Base-by-base conservation (phyloP, 2,888 invertebrate genomes). In the Strigamia maritima region DNA sequence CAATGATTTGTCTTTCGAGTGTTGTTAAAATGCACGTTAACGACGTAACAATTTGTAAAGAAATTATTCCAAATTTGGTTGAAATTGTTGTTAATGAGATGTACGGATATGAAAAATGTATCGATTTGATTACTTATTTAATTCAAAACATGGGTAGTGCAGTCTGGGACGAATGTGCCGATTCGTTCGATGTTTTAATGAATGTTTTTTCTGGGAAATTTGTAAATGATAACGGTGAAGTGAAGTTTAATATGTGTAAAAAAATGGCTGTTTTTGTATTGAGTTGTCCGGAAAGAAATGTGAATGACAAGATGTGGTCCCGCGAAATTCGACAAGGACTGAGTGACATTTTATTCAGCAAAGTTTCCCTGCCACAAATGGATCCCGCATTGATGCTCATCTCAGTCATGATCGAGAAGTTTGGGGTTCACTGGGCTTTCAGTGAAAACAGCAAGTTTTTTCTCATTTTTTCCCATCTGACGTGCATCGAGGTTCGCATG, bases 401-500 rank as follows among this genome's bases (percentile, higher is more conserved):
- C 22, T 92, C 95, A 12, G 91, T 91, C 81, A 90, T 93, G 84
- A 88, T 95, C 80, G 93, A 94, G 82, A 87, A 93, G 0, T 88
- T 95, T 26, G 95, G 96, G 24, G 90, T 94, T 31, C 93, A 94
- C 82, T 95, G 95, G 94, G 90, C 92, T 79, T 88, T 94, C 4
- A 79, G 79, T 6, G 49, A n/a, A 82, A 70, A 83, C 82, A 90
- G 90, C 82, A 93, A 93, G 86, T 91, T 94, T 84, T 87, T 95
- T 24, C 75, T 81, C 12, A 87, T 96, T 14, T 86, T 94, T 28
- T 90, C 95, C 79, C 95, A 97, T 85, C 87, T 97, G 79, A 92
- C 93, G 83, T 94, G 95, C 77, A 94, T 97, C 84, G 97, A 97
- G 89, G 92, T 97, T 0, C 90, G 96, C 84, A 96, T 97, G 95